These are phyloP conservation scores for Drosophila neutralis DNA, from an alignment of 2,888 invertebrate genomes.

Conservation along the genomic window DNA sequence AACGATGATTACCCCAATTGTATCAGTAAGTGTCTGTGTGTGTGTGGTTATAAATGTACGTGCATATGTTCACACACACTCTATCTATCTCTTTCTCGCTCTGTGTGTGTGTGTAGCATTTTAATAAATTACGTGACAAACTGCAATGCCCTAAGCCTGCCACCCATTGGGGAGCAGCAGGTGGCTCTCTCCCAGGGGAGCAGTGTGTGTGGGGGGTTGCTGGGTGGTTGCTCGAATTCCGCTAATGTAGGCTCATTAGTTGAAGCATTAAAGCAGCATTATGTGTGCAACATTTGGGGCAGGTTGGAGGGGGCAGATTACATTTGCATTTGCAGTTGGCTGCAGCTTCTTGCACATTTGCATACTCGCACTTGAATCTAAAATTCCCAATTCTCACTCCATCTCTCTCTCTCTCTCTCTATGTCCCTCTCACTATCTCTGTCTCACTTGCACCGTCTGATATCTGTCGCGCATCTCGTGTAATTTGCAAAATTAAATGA, in stretches of 20 bases:
- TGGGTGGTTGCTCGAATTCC: slow-evolving; percentile 49
- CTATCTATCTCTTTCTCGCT: not conserved
- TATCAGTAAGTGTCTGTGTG: slow-evolving; percentile 31
- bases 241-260: slow-evolving; percentile 80
- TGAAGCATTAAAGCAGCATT: slow-evolving; percentile 75
- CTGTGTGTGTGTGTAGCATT: slow-evolving; percentile 65
- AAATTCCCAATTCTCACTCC: not conserved
- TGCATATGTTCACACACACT: slow-evolving; percentile 16
- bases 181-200: slow-evolving; percentile 41
- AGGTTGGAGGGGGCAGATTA: slow-evolving; percentile 11
- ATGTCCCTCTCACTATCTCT: not conserved
- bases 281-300: slow-evolving; percentile 56
- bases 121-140: slow-evolving; percentile 81
- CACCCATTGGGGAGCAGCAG: slow-evolving; percentile 55
- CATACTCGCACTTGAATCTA: slow-evolving; percentile 43
- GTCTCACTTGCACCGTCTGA: slow-evolving; percentile 1
- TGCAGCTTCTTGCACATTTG: slow-evolving; percentile 67
- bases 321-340: slow-evolving; percentile 59
- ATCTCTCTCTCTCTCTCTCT: not conserved
- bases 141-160: slow-evolving; percentile 62
- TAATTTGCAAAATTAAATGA: slow-evolving; percentile 76
- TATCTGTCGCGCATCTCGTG: slow-evolving; percentile 42
- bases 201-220: slow-evolving; percentile 16
- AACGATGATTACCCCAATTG: slow-evolving; percentile 79
- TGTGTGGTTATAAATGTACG: slow-evolving; percentile 26